phyloP scores from a whole-genome alignment of 2,888 invertebrate species.

The Drosophila prostipennis region DNA sequence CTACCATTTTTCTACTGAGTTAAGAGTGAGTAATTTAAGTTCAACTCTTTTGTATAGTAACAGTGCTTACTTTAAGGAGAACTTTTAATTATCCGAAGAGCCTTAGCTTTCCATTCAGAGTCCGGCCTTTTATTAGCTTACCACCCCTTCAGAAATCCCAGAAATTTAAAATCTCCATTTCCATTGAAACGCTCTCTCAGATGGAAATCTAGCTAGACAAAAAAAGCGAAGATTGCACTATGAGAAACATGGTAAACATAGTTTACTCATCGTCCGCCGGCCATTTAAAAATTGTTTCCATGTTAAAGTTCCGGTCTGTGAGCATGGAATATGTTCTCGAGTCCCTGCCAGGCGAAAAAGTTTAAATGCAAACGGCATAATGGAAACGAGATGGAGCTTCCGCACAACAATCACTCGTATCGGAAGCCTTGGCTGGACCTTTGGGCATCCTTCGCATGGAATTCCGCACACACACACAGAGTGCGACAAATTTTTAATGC shows the following conservation, averaged over 20 bases:
- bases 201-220: not conserved
- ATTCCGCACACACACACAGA: conserved; percentile 4
- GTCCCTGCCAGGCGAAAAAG: conserved; percentile 19
- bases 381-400: conserved; percentile 11
- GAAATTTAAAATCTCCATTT: conserved; percentile 13
- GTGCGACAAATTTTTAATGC: conserved; percentile 27
- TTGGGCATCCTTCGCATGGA: not conserved
- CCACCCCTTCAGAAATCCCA: not conserved
- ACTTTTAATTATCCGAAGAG: conserved; percentile 61
- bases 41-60: not conserved
- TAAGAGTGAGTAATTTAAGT: not conserved
- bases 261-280: conserved; percentile 15
- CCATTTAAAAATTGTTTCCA: conserved; percentile 11
- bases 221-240: not conserved
- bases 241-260: conserved; percentile 18
- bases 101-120: conserved; percentile 11
- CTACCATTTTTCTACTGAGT: no score
- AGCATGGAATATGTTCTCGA: not conserved
- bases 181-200: not conserved
- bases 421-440: conserved; percentile 15
- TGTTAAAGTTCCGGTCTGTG: conserved; percentile 13
- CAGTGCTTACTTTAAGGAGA: not conserved
- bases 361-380: conserved; percentile 18
- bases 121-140: conserved; percentile 4
- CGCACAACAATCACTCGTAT: conserved; percentile 26